A percentile compares a stretch with the other conserved stretches of the same genome.
Evolutionary conservation across 2,888 invertebrate genomes (phyloP).

Genomic region (Drosophila subsilvestris): DNA sequence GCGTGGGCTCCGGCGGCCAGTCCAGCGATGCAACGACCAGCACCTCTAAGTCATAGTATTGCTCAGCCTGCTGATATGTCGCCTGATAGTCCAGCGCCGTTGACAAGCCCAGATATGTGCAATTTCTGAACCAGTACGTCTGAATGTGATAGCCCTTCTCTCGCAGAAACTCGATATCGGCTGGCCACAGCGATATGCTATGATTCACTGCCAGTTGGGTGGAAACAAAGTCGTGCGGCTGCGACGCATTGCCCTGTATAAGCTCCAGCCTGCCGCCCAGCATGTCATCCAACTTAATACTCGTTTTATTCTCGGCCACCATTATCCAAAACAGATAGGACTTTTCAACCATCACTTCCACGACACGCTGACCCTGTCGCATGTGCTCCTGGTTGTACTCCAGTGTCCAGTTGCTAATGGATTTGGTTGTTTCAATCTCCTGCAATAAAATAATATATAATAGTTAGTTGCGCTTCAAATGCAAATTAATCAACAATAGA

Average conservation of each 20-base stretch:
- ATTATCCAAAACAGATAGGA: constrained; percentile 76
- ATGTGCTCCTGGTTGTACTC: constrained; percentile 85
- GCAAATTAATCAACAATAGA: constrained; percentile 42
- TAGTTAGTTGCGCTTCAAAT: constrained; percentile 14
- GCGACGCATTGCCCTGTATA: constrained; percentile 87
- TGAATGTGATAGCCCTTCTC: constrained; percentile 86
- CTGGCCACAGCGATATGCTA: constrained; percentile 86
- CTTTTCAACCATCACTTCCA: constrained; percentile 85
- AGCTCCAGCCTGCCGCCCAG: constrained; percentile 88
- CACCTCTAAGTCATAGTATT: constrained; percentile 88
- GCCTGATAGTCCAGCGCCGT: constrained; percentile 87
- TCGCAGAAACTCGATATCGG: constrained; percentile 87
- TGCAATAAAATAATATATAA: constrained; percentile 45
- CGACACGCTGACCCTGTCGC: constrained; percentile 86
- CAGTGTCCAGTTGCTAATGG: constrained; percentile 87
- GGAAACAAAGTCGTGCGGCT: constrained; percentile 87
- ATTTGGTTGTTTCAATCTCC: constrained; percentile 83
- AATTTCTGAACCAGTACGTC: constrained; percentile 93
- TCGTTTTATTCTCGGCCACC: constrained; percentile 82
- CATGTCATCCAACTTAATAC: constrained; percentile 85
- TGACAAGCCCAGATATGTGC: constrained; percentile 88
- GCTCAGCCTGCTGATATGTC: constrained; percentile 87
- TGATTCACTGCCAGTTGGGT: constrained; percentile 86
- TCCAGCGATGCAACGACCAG: constrained; percentile 89
- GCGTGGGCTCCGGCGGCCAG: constrained; percentile 84